phyloP scores from a whole-genome alignment of 2,113 vertebrate genomes.

The Atrichornis clamosus region DNA sequence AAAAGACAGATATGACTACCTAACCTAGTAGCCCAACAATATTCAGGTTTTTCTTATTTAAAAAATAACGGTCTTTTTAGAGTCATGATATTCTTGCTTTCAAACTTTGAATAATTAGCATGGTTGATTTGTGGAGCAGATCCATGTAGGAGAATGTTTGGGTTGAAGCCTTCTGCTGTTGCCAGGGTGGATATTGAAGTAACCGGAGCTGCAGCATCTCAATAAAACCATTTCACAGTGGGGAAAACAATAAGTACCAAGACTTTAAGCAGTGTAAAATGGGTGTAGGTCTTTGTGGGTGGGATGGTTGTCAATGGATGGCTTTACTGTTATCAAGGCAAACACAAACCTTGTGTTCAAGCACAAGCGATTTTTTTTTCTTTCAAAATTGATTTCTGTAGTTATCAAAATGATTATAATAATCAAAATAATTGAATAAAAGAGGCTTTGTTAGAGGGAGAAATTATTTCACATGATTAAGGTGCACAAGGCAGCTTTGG shows the following conservation, averaged over 20 bases:
- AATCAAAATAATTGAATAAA: neutral
- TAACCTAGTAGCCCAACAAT: neutral
- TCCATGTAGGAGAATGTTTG: neutral
- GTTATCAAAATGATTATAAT: neutral
- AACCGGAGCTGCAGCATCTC: neutral
- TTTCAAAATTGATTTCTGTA: neutral
- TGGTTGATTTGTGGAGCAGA: neutral
- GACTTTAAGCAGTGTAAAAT: neutral
- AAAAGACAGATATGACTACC: neutral
- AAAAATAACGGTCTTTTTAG: neutral
- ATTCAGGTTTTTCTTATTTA: neutral
- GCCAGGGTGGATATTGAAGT: neutral
- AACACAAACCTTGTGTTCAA: neutral
- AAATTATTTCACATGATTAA: rapidly evolving
- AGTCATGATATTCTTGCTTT: neutral
- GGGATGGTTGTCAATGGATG: neutral
- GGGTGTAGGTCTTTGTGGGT: neutral
- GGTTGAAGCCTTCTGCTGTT: neutral
- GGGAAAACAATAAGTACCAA: neutral
- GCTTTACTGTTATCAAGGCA: neutral
- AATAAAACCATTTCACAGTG: neutral
- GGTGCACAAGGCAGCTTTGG: neutral
- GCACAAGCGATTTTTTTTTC: neutral
- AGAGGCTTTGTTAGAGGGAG: neutral
- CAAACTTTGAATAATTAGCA: neutral